Conservation (phyloP, 2,888 invertebrate species). For the Leptarthrus brevirostris region DNA sequence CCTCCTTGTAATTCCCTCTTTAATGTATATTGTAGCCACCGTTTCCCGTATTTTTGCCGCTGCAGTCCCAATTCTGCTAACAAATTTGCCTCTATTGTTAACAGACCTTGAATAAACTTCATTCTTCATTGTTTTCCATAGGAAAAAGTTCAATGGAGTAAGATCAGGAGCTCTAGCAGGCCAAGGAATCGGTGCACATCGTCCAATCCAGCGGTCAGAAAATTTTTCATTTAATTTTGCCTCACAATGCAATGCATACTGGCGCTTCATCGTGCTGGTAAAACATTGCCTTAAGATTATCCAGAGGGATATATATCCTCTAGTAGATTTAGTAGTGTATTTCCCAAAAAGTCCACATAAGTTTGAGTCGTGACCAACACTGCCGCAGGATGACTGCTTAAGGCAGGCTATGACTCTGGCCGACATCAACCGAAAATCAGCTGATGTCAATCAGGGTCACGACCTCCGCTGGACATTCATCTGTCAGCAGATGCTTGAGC, state of each 20-base stretch:
- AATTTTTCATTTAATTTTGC: not conserved
- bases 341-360: not conserved
- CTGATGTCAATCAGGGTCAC: too few relatives aligned
- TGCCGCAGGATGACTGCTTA: too few relatives aligned
- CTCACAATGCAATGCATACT: not conserved
- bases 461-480: too few relatives aligned
- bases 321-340: not conserved
- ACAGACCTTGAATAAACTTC: too few relatives aligned
- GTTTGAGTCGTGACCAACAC: not conserved
- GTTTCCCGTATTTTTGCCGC: too few relatives aligned
- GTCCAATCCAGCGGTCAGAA: constrained; percentile 3
- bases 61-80: too few relatives aligned
- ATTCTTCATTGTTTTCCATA: not conserved
- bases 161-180: not conserved
- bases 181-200: not conserved
- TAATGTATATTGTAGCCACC: too few relatives aligned
- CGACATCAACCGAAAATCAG: too few relatives aligned
- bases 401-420: not conserved
- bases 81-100: not conserved
- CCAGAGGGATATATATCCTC: not conserved
- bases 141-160: not conserved
- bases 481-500: too few relatives aligned
- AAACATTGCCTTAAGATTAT: not conserved
- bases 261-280: not conserved
- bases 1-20: too few relatives aligned